Conservation (phyloP, 2,888 invertebrate genomes). For the Plagodis dolabraria region DNA sequence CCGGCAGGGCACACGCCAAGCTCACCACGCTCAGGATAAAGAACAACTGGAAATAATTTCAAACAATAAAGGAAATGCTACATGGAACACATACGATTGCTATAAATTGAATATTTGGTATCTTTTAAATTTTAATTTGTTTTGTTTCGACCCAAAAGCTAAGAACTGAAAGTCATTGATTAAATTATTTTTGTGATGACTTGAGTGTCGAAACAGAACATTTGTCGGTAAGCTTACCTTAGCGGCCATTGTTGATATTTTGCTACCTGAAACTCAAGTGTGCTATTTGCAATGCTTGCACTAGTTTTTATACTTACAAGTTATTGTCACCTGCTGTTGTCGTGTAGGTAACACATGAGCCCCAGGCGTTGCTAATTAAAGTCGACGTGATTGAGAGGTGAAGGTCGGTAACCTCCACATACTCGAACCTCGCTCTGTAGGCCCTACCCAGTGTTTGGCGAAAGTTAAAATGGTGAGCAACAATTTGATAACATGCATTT, state of each 20-base stretch:
- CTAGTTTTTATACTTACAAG: constrained; percentile 64
- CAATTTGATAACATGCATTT: background rate
- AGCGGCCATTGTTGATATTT: constrained; percentile 70
- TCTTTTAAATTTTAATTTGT: too few relatives aligned
- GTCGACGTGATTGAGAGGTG: constrained; percentile 52
- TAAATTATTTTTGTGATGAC: too few relatives aligned
- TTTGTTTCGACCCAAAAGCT: too few relatives aligned
- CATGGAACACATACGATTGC: background rate
- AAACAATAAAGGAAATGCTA: background rate
- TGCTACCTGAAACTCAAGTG: constrained; percentile 59
- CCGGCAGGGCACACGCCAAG: constrained; percentile 44
- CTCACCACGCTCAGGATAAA: constrained; percentile 60
- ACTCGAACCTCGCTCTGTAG: background rate
- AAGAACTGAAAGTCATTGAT: too few relatives aligned
- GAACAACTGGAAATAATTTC: constrained; percentile 53
- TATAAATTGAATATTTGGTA: background rate
- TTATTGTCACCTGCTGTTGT: constrained; percentile 43
- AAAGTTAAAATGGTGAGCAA: constrained; percentile 3
- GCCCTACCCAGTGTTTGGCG: background rate
- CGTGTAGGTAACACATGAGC: constrained; percentile 43
- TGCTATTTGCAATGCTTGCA: constrained; percentile 48
- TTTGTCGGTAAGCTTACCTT: constrained; percentile 51
- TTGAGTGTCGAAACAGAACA: too few relatives aligned
- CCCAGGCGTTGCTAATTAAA: constrained; percentile 48
- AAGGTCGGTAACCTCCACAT: constrained; percentile 46